Percentiles rank a stretch among this genome's conserved stretches.
These are phyloP conservation scores for Morpho deidamia DNA, from an alignment of 2,888 invertebrate species.

Conservation along the genomic window DNA sequence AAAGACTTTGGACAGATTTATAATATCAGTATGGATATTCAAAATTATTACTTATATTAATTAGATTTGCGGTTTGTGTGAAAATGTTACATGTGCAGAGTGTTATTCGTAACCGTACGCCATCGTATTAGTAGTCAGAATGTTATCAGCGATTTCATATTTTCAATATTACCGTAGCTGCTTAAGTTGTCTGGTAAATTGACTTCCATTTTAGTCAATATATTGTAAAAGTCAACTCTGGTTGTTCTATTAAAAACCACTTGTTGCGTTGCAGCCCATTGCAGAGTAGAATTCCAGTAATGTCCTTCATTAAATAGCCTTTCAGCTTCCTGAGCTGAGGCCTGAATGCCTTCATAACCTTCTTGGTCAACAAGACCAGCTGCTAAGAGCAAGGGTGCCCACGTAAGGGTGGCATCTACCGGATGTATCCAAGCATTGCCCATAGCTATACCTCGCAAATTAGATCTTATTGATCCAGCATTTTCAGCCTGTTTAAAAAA, in stretches of 20 bases:
- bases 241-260: conserved; percentile 80
- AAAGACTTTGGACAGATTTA: too few species aligned
- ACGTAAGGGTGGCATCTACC: conserved; percentile 88
- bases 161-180: conserved; percentile 12
- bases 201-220: conserved; percentile 74
- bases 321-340: conserved; percentile 75
- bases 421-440: conserved; percentile 96
- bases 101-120: too few species aligned
- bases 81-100: too few species aligned
- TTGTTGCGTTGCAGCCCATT: conserved; percentile 82
- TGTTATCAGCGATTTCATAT: too few species aligned
- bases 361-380: conserved; percentile 84
- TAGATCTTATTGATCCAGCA: conserved; percentile 79
- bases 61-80: too few species aligned
- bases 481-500: conserved; percentile 78
- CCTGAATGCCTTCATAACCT: conserved; percentile 80
- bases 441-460: conserved; percentile 87
- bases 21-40: too few species aligned
- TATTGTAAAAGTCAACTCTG: conserved; percentile 90
- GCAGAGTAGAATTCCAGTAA: conserved; percentile 79
- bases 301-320: conserved; percentile 73
- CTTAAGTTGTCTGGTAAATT: conserved; percentile 3
- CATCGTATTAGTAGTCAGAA: too few species aligned
- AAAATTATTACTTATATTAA: too few species aligned
- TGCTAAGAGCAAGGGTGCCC: conserved; percentile 88